A percentile compares a stretch with the other conserved stretches of the same genome.
Evolutionary conservation across 2,888 invertebrate genomes (phyloP).

Genomic region (Augiades crinisus): DNA sequence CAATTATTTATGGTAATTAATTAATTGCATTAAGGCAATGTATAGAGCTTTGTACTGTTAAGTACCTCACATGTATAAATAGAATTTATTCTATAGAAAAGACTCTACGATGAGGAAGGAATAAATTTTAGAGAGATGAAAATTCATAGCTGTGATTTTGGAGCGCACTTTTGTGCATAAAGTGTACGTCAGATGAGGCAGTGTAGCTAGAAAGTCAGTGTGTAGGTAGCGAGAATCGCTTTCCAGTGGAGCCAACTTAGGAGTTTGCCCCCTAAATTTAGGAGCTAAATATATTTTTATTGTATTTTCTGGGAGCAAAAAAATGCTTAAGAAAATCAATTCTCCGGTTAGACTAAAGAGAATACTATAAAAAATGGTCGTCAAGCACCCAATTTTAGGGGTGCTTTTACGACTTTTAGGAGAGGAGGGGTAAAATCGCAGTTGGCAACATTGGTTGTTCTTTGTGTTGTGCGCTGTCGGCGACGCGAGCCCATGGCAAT

Average conservation of each 20-base stretch:
- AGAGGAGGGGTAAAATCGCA: neutral
- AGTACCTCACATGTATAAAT: slow-evolving; percentile 76
- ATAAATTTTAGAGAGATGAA: slow-evolving; percentile 69
- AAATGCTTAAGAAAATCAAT: neutral
- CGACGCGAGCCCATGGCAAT: slow-evolving; percentile 37
- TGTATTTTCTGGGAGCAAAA: no score
- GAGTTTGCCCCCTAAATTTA: neutral
- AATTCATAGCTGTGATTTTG: slow-evolving; percentile 79
- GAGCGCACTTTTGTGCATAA: slow-evolving; percentile 71
- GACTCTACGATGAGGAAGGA: slow-evolving; percentile 51
- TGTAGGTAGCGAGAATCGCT: slow-evolving; percentile 9
- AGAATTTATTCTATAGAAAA: slow-evolving; percentile 65
- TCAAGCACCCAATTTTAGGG: neutral
- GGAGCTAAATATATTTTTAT: no score
- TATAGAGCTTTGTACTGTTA: slow-evolving; percentile 79
- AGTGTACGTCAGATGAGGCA: slow-evolving; percentile 54
- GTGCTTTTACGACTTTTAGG: neutral
- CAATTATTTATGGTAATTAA: slow-evolving; percentile 76
- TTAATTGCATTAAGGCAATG: slow-evolving; percentile 76
- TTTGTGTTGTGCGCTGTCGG: neutral
- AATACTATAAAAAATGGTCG: no score
- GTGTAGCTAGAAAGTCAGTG: slow-evolving; percentile 27
- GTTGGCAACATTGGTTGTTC: neutral
- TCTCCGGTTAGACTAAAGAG: neutral
- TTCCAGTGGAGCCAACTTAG: neutral